Evolutionary conservation across 2,797 vertebrate genomes (phyloP).

Genomic region (Poeciliopsis gracilis): DNA sequence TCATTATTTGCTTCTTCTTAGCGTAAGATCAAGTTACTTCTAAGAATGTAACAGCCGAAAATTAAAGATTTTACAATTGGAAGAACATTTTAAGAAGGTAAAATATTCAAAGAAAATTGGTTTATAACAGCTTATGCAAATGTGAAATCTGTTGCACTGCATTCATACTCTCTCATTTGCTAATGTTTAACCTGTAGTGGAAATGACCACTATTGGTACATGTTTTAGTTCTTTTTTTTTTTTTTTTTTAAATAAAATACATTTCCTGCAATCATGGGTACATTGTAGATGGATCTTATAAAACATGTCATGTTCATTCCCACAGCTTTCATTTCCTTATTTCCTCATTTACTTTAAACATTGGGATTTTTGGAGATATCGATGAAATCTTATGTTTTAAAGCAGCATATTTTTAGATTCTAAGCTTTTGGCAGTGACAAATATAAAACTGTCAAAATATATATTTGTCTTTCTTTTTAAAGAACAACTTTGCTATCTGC

Average conservation of each 20-base stretch:
- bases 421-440: not conserved
- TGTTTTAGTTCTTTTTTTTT: not conserved
- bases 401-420: not conserved
- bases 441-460: not conserved
- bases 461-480: not conserved
- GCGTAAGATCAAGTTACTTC: slow-evolving; percentile 46
- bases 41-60: slow-evolving; percentile 35
- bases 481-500: not conserved
- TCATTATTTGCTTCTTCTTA: slow-evolving; percentile 36
- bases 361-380: not conserved
- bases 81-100: slow-evolving; percentile 14
- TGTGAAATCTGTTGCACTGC: slow-evolving; percentile 2
- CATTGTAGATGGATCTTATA: not conserved
- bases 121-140: not conserved
- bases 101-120: slow-evolving; percentile 2
- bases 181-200: not conserved
- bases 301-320: slow-evolving; percentile 12
- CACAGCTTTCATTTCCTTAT: not conserved
- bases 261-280: not conserved
- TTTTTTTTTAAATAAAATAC: not conserved
- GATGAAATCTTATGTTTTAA: not conserved
- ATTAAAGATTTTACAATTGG: slow-evolving; percentile 23
- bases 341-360: not conserved
- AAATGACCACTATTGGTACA: not conserved
- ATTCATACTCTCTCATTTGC: not conserved